Base-by-base conservation (phyloP, 2,113 vertebrate genomes). In the Rhea pennata region DNA sequence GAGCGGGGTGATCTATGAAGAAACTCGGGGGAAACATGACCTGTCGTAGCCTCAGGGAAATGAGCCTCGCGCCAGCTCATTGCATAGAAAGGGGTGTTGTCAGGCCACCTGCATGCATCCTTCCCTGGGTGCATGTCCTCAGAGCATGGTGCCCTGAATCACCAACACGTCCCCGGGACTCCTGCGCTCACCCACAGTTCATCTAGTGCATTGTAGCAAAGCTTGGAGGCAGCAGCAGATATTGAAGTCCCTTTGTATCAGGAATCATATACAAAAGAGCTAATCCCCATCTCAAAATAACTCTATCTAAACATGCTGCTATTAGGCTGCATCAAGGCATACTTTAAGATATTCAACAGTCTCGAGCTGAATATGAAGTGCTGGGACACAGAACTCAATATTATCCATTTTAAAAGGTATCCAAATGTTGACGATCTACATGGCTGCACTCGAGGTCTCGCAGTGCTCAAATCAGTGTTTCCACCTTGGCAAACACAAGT, bases 341-440 rank as follows among this genome's bases (percentile, higher is more conserved):
- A 40, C 27, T 67, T 77, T 8, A 36, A 84, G 26, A 16, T 39
- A n/a, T 54, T 84, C 9, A 4, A 51, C 39, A 4, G 3, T 12
- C 75, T 87, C 8, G 7, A 77, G 12, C 12, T 93, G 42, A 74
- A 54, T 64, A 19, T 9, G 48, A 53, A 87, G 12, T 29, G 16
- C 22, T 64, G 70, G 39, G 22, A 31, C 26, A 12, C 7, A 39
- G 78, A 79, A 56, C 9, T 82, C 31, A 6, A 9, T 26, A 6
- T 8, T 70, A 8, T 42, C 64, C 14, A 11, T 80, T 88, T 87
- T 67, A 73, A 54, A 15, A 53, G 19, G 40, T 62, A 17, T 91
- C n/a, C 8, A 6, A 20, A 71, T 29, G 46, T 74, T 39, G 44
- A 23, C 1, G 0, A 5, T 39, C 8, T 27, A 51, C 13, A 3